These are phyloP conservation scores for Hippopotamus amphibius DNA, from an alignment of 2,113 vertebrate species.

Conservation along the genomic window DNA sequence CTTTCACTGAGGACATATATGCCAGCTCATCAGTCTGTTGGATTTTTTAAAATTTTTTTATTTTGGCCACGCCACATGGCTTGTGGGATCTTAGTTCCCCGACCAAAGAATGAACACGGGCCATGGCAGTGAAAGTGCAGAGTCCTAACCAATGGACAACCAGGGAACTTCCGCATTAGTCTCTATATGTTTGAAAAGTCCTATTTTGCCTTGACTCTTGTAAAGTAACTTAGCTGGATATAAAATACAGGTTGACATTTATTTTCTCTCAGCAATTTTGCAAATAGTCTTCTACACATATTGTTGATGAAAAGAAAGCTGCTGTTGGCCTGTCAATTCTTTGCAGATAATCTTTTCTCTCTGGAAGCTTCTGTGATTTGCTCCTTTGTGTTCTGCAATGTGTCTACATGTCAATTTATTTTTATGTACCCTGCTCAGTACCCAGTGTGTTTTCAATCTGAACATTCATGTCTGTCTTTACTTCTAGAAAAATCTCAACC, in stretches of 20 bases:
- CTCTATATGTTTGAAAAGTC: not conserved
- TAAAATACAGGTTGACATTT: not conserved
- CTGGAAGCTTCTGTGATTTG: not conserved
- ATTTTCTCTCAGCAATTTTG: constrained; percentile 11
- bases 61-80: not conserved
- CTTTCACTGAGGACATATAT: not conserved
- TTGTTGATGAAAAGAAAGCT: constrained; percentile 11
- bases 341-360: constrained; percentile 6
- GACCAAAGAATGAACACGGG: not conserved
- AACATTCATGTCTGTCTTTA: not conserved
- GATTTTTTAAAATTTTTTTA: not conserved
- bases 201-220: not conserved
- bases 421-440: not conserved
- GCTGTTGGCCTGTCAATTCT: not conserved
- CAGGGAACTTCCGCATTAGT: not conserved
- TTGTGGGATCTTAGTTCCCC: not conserved
- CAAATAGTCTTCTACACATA: not conserved
- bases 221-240: not conserved
- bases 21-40: not conserved
- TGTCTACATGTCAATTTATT: not conserved
- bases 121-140: not conserved
- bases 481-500: not conserved
- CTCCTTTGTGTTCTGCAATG: not conserved
- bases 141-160: not conserved
- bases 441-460: not conserved